Evolutionary conservation across 1,140 invertebrate genomes (phyloP), one percentile per base, ranked within the genome.

Genomic region (Aphidius ervi): DNA sequence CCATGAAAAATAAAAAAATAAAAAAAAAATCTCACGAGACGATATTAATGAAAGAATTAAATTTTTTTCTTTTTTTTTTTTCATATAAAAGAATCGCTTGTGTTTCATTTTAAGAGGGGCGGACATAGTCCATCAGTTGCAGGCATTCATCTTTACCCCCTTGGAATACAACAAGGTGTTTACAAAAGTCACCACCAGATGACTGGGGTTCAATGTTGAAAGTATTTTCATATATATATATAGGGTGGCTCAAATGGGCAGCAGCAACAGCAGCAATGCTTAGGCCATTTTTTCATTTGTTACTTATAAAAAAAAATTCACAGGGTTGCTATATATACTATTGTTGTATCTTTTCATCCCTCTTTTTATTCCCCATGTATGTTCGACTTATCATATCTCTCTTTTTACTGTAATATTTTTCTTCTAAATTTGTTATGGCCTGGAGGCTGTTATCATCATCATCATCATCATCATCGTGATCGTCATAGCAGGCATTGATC

Each of bases 101-200:
- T 43, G 37, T 10, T 37, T 16, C n/a, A 41, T 7, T 40, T 54
- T 42, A 54, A 41, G n/a, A 53, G 39, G 16, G 37, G 20, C 39
- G 56, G 37, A 52, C 23, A 58, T 58, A 6, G 56, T 6, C 52
- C 52, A 54, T 54, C 52, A 54, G 39, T 54, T 16, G 40, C 23
- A 31, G 23, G 23, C 47, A 58, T 58, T 48, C 57, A 41, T 58
- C 50, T 47, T 50, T n/a, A 37, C 39, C 52, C 52, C 40, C 16
- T 10, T 39, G 20, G 9, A 52, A n/a, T 42, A 41, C 9, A 47
- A 40, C 5, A 45, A 57, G 67, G 66, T 78, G 73, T 78, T 78
- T 76, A 77, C 74, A 70, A 74, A 79, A 79, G 76, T 79, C 78
- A 79, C 74, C 72, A 69, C 64, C 76, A 80, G 77, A 79, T 77